Conservation (phyloP, 1,140 invertebrate genomes). For the Drosophila tsacasi region DNA sequence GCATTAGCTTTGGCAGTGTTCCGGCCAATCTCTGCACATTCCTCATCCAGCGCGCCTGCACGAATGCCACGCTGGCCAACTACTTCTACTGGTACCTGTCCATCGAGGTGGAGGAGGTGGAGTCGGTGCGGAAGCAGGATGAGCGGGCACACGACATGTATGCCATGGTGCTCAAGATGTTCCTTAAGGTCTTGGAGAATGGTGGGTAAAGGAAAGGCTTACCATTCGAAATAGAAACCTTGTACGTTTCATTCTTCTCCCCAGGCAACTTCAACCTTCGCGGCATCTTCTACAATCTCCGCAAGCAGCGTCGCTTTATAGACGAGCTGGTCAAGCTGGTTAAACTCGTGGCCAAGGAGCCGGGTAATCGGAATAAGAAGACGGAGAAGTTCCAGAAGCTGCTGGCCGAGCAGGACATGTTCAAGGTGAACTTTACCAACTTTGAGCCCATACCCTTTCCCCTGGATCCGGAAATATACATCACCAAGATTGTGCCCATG, state of each 20-base stretch:
- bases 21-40: slow-evolving; percentile 94
- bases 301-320: slow-evolving; percentile 95
- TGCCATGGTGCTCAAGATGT: slow-evolving; percentile 94
- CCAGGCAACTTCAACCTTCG: slow-evolving; percentile 86
- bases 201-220: slow-evolving; percentile 36
- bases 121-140: slow-evolving; percentile 90
- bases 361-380: slow-evolving; percentile 96
- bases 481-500: slow-evolving; percentile 95
- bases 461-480: slow-evolving; percentile 95
- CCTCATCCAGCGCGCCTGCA: slow-evolving; percentile 94
- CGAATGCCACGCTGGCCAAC: slow-evolving; percentile 95
- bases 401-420: slow-evolving; percentile 92
- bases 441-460: slow-evolving; percentile 98
- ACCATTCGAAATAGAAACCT: slow-evolving; percentile 33
- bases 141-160: slow-evolving; percentile 94
- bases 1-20: slow-evolving; percentile 85
- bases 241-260: neutral
- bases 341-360: slow-evolving; percentile 95
- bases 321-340: slow-evolving; percentile 96
- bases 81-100: slow-evolving; percentile 99
- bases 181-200: slow-evolving; percentile 89
- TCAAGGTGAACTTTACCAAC: slow-evolving; percentile 95
- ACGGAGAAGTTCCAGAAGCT: slow-evolving; percentile 94
- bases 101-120: slow-evolving; percentile 95
- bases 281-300: slow-evolving; percentile 90